phyloP scores from a whole-genome alignment of 2,113 vertebrate genomes.

The Cyprinus carpio region DNA sequence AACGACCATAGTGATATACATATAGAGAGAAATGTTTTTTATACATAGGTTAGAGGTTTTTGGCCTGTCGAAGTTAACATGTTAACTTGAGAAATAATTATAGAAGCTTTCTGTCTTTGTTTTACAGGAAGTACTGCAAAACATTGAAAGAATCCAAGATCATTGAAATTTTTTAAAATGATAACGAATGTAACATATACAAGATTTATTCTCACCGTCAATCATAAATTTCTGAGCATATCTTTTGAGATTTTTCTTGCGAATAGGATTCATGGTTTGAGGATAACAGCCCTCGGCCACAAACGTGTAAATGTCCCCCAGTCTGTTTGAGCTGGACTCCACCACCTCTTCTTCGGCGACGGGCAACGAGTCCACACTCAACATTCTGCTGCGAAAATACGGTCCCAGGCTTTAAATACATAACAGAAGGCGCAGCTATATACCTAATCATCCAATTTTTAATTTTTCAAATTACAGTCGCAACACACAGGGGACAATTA shows the following conservation, averaged over 20 bases:
- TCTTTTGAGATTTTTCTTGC: slow-evolving; percentile 86
- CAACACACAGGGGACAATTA: not conserved
- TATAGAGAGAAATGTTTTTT: too few species aligned
- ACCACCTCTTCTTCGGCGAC: slow-evolving; percentile 87
- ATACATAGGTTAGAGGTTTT: not conserved
- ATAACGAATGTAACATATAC: not conserved
- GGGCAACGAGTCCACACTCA: slow-evolving; percentile 81
- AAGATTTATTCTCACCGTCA: slow-evolving; percentile 72
- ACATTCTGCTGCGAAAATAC: slow-evolving; percentile 54
- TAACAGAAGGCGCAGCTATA: not conserved
- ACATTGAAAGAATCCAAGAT: not conserved
- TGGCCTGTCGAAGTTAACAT: not conserved
- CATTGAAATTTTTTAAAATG: not conserved
- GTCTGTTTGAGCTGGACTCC: slow-evolving; percentile 78
- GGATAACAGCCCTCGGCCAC: slow-evolving; percentile 85
- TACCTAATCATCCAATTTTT: not conserved
- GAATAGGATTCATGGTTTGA: slow-evolving; percentile 80
- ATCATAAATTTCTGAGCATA: slow-evolving; percentile 85
- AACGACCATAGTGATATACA: not conserved
- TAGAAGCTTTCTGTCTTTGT: not conserved
- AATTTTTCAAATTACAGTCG: not conserved
- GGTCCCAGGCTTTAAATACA: not conserved
- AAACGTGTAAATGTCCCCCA: slow-evolving; percentile 84
- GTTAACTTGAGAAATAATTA: not conserved
- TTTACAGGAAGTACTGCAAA: not conserved